Conservation (phyloP, 2,797 vertebrate species). For the Miichthys miiuy region DNA sequence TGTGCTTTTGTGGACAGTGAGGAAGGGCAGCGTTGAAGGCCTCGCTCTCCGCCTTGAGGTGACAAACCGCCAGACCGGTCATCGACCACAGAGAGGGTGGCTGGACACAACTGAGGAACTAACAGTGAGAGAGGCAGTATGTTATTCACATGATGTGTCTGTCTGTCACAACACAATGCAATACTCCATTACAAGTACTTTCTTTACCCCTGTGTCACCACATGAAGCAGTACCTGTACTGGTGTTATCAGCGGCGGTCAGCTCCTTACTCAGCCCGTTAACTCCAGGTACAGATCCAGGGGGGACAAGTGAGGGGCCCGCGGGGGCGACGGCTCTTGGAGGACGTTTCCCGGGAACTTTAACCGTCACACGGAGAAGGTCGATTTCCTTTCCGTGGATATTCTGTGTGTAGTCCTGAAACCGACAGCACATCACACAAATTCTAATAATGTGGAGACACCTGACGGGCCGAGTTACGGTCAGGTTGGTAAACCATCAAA, state of each 20-base stretch:
- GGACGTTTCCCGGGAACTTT: slow-evolving; percentile 97
- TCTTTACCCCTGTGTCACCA: too few species aligned
- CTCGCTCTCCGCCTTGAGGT: slow-evolving; percentile 84
- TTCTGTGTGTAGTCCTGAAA: slow-evolving; percentile 94
- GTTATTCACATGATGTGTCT: background rate
- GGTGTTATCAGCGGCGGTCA: slow-evolving; percentile 77
- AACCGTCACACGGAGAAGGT: slow-evolving; percentile 94
- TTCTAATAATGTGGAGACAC: background rate
- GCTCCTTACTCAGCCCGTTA: slow-evolving; percentile 92
- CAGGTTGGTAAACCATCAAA: too few species aligned
- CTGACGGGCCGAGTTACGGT: too few species aligned
- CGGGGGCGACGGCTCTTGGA: slow-evolving; percentile 91
- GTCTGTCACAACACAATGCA: too few species aligned
- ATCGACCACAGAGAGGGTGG: slow-evolving; percentile 83
- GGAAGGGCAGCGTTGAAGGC: slow-evolving; percentile 85
- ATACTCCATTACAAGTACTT: too few species aligned
- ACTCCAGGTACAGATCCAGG: slow-evolving; percentile 80
- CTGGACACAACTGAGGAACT: slow-evolving; percentile 82
- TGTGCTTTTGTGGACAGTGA: slow-evolving; percentile 85
- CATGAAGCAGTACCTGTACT: slow-evolving; percentile 72
- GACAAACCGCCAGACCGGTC: slow-evolving; percentile 85
- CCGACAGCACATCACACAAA: background rate
- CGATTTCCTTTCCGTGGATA: slow-evolving; percentile 94
- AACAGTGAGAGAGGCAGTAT: background rate
- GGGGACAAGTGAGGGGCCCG: slow-evolving; percentile 70